Percentiles rank a stretch among this genome's conserved stretches.
Evolutionary conservation across 2,797 vertebrate genomes (phyloP).

Genomic region (Anas bernieri): DNA sequence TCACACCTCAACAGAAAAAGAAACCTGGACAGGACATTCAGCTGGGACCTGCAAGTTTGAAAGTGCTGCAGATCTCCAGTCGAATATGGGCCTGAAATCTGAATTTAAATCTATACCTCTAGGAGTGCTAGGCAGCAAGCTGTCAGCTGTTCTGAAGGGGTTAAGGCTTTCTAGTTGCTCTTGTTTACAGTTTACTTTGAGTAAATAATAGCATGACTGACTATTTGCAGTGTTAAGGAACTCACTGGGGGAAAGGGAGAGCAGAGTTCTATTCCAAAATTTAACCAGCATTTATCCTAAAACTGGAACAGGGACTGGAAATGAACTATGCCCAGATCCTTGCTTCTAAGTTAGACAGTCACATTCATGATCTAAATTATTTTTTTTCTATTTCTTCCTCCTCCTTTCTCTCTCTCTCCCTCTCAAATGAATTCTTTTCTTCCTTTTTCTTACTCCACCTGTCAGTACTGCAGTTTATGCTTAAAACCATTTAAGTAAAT

Average conservation of each 20-base stretch:
- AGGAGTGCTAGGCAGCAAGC: not conserved
- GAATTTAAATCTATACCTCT: not conserved
- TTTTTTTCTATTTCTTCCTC: not conserved
- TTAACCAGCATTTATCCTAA: slow-evolving; percentile 6
- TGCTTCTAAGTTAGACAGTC: not conserved
- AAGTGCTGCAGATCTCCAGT: not conserved
- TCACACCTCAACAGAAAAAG: not conserved
- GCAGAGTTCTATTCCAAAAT: not conserved
- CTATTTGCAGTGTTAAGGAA: not conserved
- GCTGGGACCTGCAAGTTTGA: not conserved
- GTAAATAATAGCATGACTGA: not conserved
- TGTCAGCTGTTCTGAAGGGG: not conserved
- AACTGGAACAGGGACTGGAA: not conserved
- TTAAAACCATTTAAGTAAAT: not conserved
- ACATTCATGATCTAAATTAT: not conserved
- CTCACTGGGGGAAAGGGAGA: not conserved
- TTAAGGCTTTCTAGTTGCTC: not conserved
- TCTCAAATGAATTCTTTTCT: not conserved
- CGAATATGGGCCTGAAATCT: not conserved
- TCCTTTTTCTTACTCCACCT: not conserved
- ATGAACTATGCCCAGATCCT: not conserved
- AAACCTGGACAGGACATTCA: not conserved
- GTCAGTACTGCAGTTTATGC: not conserved
- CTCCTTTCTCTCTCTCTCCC: not conserved
- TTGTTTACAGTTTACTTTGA: not conserved